A percentile compares a stretch with the other conserved stretches of the same genome.
Evolutionary conservation across 2,113 vertebrate genomes (phyloP).

Genomic region (Hiodon alosoides): DNA sequence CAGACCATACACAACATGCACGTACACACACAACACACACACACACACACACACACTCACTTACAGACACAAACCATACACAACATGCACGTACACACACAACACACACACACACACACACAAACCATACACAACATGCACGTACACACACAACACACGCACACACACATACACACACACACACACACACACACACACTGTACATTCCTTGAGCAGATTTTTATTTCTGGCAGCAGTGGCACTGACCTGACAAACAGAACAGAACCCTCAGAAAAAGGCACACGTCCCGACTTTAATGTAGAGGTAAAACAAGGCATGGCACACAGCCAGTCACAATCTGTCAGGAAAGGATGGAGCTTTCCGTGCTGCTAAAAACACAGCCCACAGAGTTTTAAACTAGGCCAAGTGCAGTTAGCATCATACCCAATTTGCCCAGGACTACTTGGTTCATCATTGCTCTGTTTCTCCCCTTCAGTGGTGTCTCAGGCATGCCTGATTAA

Average conservation of each 20-base stretch:
- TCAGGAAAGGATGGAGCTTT: background rate
- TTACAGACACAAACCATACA: too few species aligned
- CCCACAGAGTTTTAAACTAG: conserved; percentile 11
- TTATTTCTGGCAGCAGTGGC: background rate
- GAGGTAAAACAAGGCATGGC: too few species aligned
- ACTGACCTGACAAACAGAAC: background rate
- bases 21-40: too few species aligned
- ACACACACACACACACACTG: too few species aligned
- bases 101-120: too few species aligned
- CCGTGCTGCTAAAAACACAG: conserved; percentile 5
- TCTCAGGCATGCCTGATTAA: too few species aligned
- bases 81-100: too few species aligned
- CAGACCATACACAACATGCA: too few species aligned
- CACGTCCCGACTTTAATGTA: background rate
- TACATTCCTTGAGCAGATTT: background rate
- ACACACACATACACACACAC: background rate
- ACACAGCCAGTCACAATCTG: background rate
- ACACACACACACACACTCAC: too few species aligned
- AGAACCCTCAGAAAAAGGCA: background rate
- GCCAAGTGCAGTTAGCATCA: conserved; percentile 13
- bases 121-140: too few species aligned
- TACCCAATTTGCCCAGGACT: conserved; percentile 1
- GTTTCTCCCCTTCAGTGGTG: background rate
- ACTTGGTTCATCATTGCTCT: conserved; percentile 5
- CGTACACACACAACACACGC: background rate